A percentile compares a stretch with the other conserved stretches of the same genome.
Evolutionary conservation across 2,113 vertebrate species (phyloP).

Genomic region (Myrmecobius fasciatus): DNA sequence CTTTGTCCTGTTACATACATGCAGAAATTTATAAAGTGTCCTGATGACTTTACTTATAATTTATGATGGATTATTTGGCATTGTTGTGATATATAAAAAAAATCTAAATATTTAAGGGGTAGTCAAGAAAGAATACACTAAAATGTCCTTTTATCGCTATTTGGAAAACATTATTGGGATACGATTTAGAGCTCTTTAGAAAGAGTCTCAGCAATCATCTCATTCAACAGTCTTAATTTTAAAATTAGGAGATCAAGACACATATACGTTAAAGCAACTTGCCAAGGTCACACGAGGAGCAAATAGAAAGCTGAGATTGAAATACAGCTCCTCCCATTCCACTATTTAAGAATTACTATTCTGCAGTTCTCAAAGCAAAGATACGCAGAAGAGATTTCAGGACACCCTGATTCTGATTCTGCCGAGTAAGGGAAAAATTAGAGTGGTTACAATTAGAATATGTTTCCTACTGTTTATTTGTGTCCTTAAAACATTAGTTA

Average conservation of each 20-base stretch:
- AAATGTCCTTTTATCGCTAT: not conserved
- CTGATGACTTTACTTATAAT: not conserved
- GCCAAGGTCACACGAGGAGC: not conserved
- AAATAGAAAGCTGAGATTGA: not conserved
- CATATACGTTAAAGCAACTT: not conserved
- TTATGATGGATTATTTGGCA: not conserved
- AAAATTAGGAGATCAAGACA: not conserved
- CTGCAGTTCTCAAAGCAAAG: not conserved
- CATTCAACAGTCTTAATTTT: too few relatives aligned
- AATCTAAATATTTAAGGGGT: not conserved
- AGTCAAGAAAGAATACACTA: not conserved
- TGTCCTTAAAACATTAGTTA: conserved; percentile 2
- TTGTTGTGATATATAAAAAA: not conserved
- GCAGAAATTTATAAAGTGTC: not conserved
- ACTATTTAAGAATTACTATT: not conserved
- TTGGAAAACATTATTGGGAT: not conserved
- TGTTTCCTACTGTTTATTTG: not conserved
- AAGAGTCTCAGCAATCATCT: not conserved
- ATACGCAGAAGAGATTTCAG: not conserved
- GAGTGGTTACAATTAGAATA: not conserved
- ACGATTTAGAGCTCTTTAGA: not conserved
- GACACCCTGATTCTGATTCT: not conserved
- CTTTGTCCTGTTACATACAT: not conserved
- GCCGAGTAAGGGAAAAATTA: not conserved
- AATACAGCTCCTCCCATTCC: not conserved